Base-by-base conservation (phyloP, 2,888 invertebrate genomes). In the Eupithecia exiguata region DNA sequence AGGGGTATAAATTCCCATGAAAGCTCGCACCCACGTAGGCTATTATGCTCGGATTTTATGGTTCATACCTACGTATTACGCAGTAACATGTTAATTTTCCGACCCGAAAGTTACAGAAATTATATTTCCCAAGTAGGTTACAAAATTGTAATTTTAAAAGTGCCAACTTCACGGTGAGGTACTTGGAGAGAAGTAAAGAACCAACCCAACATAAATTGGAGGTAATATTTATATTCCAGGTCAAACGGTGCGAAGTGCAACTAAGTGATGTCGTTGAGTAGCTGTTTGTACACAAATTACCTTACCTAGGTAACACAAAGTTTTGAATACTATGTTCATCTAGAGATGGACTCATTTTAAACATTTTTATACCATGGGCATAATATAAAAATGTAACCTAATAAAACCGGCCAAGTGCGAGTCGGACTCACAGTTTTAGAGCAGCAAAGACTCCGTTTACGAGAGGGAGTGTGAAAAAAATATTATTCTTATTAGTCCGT, bases 41-140 rank as follows among this genome's bases (percentile, higher is more conserved):
- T 77, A 77, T 80, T 78, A 80, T 75, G 77, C 80, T 74, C 70
- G 77, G 76, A 80, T 77, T 82, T 81, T 79, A 81, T 81, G 79
- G 76, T 74, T 77, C 77, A 74, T 75, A 78, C 77, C 67, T 76
- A 73, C 76, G 65, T 76, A 69, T 79, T 74, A 75, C 77, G 75
- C 74, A 63, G 77, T 77, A 79, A 80, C 80, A 80, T 81, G 82
- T 81, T 81, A 82, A 82, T 82, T 80, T 82, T 79, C 81, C 75
- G 79, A 80, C 82, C 82, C 82, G 78, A 81, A 82, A 82, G 80
- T 82, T 82, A 70, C 74, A 74, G 77, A 78, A 81, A 80, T 81
- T 80, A 81, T 78, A 71, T 73, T 76, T 81, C 78, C 82, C 79
- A 72, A 71, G 70, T 77, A 68, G 36, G 49, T 66, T 53, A 40